These are phyloP conservation scores for Bombus waltoni DNA, from an alignment of 1,140 invertebrate species.

Conservation along the genomic window DNA sequence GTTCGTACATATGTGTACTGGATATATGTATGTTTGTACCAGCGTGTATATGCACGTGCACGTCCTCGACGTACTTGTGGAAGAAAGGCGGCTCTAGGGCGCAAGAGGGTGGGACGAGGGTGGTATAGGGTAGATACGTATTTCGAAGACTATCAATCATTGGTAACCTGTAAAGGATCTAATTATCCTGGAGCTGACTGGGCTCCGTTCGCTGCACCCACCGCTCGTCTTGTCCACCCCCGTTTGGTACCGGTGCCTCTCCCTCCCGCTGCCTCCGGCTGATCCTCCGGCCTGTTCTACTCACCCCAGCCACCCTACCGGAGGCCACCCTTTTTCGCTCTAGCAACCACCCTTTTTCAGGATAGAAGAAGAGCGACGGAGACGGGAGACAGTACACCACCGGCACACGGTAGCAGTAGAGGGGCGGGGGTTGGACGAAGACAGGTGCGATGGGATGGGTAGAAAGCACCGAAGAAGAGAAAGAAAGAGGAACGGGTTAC, in stretches of 20 bases:
- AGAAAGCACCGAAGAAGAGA: conserved; percentile 31
- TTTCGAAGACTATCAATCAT: conserved; percentile 74
- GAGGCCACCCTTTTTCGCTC: conserved; percentile 69
- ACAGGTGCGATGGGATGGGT: conserved; percentile 34
- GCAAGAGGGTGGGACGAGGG: conserved; percentile 9
- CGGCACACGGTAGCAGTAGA: conserved; percentile 1
- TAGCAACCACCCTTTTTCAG: conserved; percentile 68
- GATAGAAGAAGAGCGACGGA: conserved; percentile 55
- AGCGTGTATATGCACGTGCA: neutral
- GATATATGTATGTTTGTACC: neutral
- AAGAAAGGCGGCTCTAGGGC: conserved; percentile 37
- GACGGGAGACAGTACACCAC: conserved; percentile 30
- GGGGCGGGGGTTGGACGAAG: conserved; percentile 13
- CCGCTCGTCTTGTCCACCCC: conserved; percentile 69
- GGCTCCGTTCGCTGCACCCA: conserved; percentile 68
- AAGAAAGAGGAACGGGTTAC: conserved; percentile 48
- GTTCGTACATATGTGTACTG: neutral
- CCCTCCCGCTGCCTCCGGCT: conserved; percentile 18
- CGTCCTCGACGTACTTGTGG: conserved; percentile 31
- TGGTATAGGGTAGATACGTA: conserved; percentile 60
- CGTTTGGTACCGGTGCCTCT: conserved; percentile 52
- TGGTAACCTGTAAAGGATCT: conserved; percentile 74
- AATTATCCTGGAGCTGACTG: conserved; percentile 73
- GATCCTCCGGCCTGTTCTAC: conserved; percentile 46
- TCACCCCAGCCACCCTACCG: conserved; percentile 49